phyloP scores from a whole-genome alignment of 2,113 vertebrate species.

The Limnothrissa miodon region DNA sequence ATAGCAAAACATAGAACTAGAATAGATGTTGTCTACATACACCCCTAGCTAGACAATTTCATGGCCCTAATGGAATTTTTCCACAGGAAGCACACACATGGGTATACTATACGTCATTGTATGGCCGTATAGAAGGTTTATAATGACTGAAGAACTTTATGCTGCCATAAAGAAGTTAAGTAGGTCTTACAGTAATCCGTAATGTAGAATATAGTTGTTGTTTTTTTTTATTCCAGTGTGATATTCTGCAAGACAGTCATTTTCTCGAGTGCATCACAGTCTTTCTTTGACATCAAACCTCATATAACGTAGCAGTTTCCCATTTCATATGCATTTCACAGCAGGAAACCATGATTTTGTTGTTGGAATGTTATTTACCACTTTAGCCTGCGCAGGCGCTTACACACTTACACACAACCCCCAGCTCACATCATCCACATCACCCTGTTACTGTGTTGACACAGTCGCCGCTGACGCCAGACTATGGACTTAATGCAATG shows the following conservation, averaged over 20 bases:
- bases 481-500: slow-evolving; percentile 64
- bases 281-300: neutral
- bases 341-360: neutral
- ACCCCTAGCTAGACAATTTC: too few relatives aligned
- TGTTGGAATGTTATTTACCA: neutral
- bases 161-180: neutral
- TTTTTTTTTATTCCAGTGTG: neutral
- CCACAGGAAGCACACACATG: neutral
- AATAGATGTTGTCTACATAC: too few relatives aligned
- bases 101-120: neutral
- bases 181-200: neutral
- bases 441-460: slow-evolving; percentile 55
- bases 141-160: neutral
- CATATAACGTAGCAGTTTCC: neutral
- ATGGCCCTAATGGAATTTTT: neutral
- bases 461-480: slow-evolving; percentile 64
- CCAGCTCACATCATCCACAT: slow-evolving; percentile 34
- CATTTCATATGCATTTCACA: neutral
- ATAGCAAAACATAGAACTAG: neutral
- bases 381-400: slow-evolving; percentile 18
- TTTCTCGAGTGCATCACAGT: neutral
- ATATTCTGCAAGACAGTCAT: neutral
- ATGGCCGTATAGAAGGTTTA: neutral
- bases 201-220: neutral
- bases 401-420: slow-evolving; percentile 38